Evolutionary conservation across 2,113 vertebrate species (phyloP), one percentile per base, ranked within the genome.

Genomic region (Saccopteryx bilineata): DNA sequence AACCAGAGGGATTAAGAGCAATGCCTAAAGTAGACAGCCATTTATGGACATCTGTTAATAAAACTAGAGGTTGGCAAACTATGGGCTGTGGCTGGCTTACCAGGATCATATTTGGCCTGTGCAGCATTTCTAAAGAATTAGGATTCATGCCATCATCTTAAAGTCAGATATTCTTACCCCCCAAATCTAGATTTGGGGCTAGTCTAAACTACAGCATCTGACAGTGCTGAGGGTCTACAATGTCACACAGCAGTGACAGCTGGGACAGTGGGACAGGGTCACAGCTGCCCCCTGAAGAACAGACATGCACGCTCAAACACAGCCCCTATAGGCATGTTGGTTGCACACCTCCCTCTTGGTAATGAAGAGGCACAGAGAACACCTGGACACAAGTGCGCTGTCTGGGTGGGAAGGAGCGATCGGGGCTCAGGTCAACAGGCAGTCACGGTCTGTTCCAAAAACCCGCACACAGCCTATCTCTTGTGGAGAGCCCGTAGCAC

Each of bases 61-160:
- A 60, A 68, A 74, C 63, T n/a, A 81, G 71, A 84, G 15, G 11
- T 39, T 92, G 1, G 28, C 80, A 80, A 75, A 18, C 50, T 75
- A 5, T 46, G 66, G 68, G 12, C 75, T 61, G 1, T 9, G n/a
- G 52, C 46, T 39, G 5, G 4, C n/a, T 54, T 74, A 68, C 4
- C 39, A 21, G 56, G 19, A 33, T 69, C 17, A 63, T 60, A 26
- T 50, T 58, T 24, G n/a, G 17, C 15, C 48, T 60, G 14, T n/a
- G n/a, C 2, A 61, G 13, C 23, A 81, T 56, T 87, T 96, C 28
- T 68, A 66, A 94, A 90, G 31, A 52, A 60, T 75, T 81, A 78
- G 14, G 68, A 60, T 90, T 90, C 28, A 75, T 39, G 54, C 7
- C 24, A 65, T 61, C 19, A 50, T 71, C 69, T 80, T 65, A 66